phyloP scores from a whole-genome alignment of 2,113 vertebrate genomes.

The Gyps fulvus region DNA sequence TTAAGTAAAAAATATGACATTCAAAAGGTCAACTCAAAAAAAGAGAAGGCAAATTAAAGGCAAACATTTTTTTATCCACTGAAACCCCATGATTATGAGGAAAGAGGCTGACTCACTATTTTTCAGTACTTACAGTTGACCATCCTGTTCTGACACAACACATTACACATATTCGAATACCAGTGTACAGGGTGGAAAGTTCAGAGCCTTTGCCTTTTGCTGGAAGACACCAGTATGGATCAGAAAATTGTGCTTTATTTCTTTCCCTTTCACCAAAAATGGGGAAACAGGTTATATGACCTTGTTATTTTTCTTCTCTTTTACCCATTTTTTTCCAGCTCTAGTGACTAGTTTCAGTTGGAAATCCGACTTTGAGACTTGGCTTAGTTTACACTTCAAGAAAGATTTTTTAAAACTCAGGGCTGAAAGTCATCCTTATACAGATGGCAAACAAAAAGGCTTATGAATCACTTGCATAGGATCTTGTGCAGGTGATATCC shows the following conservation, averaged over 20 bases:
- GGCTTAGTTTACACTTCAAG: not conserved
- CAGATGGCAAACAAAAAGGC: not conserved
- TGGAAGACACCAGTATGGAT: not conserved
- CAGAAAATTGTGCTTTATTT: not conserved
- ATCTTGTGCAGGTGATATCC: not conserved
- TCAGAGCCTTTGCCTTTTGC: not conserved
- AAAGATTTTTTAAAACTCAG: not conserved
- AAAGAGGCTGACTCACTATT: not conserved
- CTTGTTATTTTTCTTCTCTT: not conserved
- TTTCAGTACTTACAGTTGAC: not conserved
- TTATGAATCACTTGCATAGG: not conserved
- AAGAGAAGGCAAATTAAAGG: not conserved
- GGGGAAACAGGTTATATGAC: not conserved
- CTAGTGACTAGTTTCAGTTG: not conserved
- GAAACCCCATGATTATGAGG: not conserved
- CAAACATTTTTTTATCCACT: not conserved
- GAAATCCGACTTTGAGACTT: not conserved
- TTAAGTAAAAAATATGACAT: not conserved
- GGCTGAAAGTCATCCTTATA: not conserved
- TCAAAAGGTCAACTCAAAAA: not conserved
- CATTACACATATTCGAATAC: not conserved
- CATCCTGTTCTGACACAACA: not conserved
- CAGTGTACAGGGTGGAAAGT: not conserved
- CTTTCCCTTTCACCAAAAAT: not conserved
- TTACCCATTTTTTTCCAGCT: not conserved